Evolutionary conservation across 2,888 invertebrate genomes (phyloP).

Genomic region (Rotaria macrura): DNA sequence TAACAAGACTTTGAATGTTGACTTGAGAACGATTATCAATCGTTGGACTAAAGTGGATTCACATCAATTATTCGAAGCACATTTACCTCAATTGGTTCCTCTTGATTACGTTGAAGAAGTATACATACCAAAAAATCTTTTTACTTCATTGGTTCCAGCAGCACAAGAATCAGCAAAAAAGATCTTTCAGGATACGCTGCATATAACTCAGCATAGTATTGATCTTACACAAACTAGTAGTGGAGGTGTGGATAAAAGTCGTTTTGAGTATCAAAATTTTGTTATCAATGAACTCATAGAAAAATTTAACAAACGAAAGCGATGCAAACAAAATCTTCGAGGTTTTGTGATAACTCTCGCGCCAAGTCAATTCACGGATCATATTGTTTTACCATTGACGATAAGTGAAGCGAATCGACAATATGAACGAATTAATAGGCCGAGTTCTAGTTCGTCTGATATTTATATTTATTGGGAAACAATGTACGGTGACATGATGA

Average conservation of each 20-base stretch:
- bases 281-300: not conserved
- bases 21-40: not conserved
- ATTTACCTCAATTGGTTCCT: not conserved
- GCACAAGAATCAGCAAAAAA: not conserved
- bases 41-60: not conserved
- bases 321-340: too few relatives aligned
- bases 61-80: conserved; percentile 1
- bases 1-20: not conserved
- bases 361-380: not conserved
- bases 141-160: not conserved
- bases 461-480: not conserved
- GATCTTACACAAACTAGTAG: not conserved
- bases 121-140: not conserved
- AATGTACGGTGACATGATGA: not conserved
- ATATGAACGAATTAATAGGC: not conserved
- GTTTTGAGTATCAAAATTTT: not conserved
- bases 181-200: not conserved
- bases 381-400: not conserved
- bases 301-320: not conserved
- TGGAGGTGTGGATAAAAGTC: not conserved
- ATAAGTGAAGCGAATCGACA: not conserved
- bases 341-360: not conserved
- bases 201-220: not conserved
- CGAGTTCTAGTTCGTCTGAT: not conserved
- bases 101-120: not conserved